Conservation (phyloP, 2,113 vertebrate genomes). For the Saguinus midas region DNA sequence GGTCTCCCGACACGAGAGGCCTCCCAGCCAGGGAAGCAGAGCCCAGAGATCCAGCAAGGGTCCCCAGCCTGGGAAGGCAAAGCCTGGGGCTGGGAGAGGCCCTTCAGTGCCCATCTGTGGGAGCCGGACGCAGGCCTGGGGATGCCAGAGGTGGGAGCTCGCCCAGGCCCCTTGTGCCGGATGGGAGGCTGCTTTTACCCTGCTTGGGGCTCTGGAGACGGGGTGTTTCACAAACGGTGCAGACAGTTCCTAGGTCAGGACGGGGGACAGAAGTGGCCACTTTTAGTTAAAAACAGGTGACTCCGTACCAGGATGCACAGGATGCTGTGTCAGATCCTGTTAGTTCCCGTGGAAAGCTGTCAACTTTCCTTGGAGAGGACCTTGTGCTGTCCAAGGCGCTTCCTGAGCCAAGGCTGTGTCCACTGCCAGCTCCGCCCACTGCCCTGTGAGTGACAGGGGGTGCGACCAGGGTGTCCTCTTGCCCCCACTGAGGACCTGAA, state of each 20-base stretch:
- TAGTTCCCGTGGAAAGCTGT: too few species aligned
- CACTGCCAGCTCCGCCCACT: too few species aligned
- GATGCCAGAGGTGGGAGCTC: not conserved
- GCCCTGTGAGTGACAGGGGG: too few species aligned
- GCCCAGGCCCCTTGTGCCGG: not conserved
- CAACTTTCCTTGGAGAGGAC: too few species aligned
- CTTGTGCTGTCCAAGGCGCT: too few species aligned
- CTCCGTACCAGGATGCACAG: not conserved
- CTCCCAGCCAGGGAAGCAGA: not conserved
- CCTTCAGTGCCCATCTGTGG: too few species aligned
- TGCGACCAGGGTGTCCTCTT: rapidly evolving
- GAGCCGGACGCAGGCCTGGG: not conserved
- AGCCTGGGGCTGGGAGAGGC: not conserved
- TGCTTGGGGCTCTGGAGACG: not conserved
- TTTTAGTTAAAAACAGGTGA: not conserved
- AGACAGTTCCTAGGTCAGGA: too few species aligned
- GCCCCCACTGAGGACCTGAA: too few species aligned
- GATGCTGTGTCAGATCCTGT: too few species aligned
- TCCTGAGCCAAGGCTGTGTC: too few species aligned
- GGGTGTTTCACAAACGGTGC: too few species aligned
- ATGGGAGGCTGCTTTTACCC: too few species aligned
- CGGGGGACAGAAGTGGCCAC: not conserved
- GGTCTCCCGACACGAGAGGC: not conserved
- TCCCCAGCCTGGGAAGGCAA: not conserved
- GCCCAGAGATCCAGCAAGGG: not conserved